Percentiles rank a stretch among this genome's conserved stretches.
These are phyloP conservation scores for Lethenteron camtschaticum DNA, from an alignment of 2,113 vertebrate species.

Conservation along the genomic window DNA sequence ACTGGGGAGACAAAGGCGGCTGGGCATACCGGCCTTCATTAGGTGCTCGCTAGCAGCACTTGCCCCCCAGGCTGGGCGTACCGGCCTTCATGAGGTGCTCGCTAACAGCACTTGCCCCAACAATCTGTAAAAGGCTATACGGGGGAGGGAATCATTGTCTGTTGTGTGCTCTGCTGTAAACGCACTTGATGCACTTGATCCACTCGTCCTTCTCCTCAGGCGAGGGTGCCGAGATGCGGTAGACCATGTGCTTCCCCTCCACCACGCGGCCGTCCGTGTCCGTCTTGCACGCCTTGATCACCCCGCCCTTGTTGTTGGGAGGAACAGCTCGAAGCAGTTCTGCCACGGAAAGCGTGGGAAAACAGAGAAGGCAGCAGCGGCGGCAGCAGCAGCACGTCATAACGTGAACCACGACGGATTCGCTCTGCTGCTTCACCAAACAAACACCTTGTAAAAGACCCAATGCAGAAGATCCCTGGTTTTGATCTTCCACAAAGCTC, in stretches of 20 bases:
- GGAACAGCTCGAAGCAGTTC: slow-evolving; percentile 96
- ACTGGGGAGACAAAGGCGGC: neutral
- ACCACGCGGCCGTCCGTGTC: slow-evolving; percentile 86
- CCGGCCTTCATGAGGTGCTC: neutral
- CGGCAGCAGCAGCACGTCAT: too few relatives aligned
- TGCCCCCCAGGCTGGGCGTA: neutral
- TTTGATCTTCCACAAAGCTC: neutral
- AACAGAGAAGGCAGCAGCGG: neutral
- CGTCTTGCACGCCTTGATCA: slow-evolving; percentile 94
- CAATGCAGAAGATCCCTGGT: neutral
- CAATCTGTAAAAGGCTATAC: neutral
- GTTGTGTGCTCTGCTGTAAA: slow-evolving; percentile 8
- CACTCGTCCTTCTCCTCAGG: slow-evolving; percentile 92
- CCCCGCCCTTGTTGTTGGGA: slow-evolving; percentile 82
- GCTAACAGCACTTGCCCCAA: neutral
- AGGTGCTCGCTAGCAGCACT: neutral
- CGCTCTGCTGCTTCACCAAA: neutral
- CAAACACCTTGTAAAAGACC: neutral
- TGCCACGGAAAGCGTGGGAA: slow-evolving; percentile 13
- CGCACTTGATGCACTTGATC: slow-evolving; percentile 97
- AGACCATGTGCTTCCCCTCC: slow-evolving; percentile 91
- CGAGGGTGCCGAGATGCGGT: slow-evolving; percentile 87
- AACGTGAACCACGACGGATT: too few relatives aligned
- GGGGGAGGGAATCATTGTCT: neutral
- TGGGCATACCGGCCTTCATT: neutral